phyloP scores from a whole-genome alignment of 2,797 vertebrate species.

The Morelia viridis region DNA sequence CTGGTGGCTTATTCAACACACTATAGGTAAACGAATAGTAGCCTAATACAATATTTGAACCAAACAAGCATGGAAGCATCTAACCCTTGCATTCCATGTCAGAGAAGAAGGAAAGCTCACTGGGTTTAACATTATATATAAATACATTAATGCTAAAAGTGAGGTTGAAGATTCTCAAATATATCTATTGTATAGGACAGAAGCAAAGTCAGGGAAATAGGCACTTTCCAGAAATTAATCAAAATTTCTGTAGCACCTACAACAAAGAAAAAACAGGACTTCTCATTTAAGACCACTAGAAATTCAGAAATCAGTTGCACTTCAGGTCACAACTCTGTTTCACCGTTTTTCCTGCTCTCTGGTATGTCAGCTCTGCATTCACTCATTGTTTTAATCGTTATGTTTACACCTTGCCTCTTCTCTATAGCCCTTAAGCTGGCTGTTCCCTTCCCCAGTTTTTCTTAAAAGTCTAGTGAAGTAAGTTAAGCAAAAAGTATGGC shows the following conservation, averaged over 20 bases:
- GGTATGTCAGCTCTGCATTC: not conserved
- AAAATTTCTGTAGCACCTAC: not conserved
- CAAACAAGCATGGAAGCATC: too few relatives aligned
- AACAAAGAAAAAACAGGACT: not conserved
- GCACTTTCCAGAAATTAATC: not conserved
- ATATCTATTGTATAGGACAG: not conserved
- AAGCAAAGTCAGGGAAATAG: not conserved
- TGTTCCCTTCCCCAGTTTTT: not conserved
- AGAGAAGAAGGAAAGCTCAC: too few relatives aligned
- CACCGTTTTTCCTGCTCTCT: not conserved
- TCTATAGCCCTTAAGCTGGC: not conserved
- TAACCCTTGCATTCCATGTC: too few relatives aligned
- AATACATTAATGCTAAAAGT: not conserved
- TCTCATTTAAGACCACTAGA: not conserved
- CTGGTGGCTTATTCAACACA: not conserved
- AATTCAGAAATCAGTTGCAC: not conserved
- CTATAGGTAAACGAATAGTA: too few relatives aligned
- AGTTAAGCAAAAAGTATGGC: not conserved
- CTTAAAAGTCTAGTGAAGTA: not conserved
- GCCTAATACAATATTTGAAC: too few relatives aligned
- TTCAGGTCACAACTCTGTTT: not conserved
- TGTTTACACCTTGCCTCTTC: not conserved
- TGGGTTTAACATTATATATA: too few relatives aligned
- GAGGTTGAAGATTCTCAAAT: not conserved
- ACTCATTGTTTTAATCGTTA: not conserved